Conservation (phyloP, 2,888 invertebrate species). For the Stramonita haemastoma region DNA sequence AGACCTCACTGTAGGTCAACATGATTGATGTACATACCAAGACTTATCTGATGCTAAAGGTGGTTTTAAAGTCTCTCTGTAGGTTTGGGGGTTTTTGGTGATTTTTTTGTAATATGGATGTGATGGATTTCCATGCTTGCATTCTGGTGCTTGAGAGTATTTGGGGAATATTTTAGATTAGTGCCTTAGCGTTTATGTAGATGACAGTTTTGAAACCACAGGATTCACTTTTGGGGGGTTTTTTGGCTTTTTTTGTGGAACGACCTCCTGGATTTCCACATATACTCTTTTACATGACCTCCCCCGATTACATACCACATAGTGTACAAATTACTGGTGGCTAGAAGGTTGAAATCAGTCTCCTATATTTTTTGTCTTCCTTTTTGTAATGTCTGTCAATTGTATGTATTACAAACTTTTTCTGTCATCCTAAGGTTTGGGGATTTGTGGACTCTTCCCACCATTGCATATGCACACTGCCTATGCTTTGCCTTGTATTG, state of each 20-base stretch:
- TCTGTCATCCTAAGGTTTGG: not conserved
- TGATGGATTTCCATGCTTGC: not conserved
- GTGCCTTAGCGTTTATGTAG: not conserved
- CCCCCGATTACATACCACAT: not conserved
- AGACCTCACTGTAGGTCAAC: too few relatives aligned
- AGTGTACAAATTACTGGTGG: not conserved
- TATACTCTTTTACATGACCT: not conserved
- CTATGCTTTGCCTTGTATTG: not conserved
- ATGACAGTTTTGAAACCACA: not conserved
- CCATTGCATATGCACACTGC: not conserved
- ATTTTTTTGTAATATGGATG: not conserved
- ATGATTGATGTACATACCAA: too few relatives aligned
- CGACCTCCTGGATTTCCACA: not conserved
- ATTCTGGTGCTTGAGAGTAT: not conserved
- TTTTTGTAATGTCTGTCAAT: not conserved
- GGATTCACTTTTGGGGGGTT: not conserved
- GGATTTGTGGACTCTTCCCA: too few relatives aligned
- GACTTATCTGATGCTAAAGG: too few relatives aligned
- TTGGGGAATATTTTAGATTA: not conserved
- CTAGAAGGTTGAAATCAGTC: slow-evolving; percentile 15
- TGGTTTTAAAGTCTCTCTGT: too few relatives aligned
- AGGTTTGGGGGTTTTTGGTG: too few relatives aligned
- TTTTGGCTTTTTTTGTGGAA: not conserved
- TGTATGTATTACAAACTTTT: not conserved
- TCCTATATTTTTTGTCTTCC: not conserved